Base-by-base conservation (phyloP, 1,140 invertebrate genomes). In the Panulirus ornatus region DNA sequence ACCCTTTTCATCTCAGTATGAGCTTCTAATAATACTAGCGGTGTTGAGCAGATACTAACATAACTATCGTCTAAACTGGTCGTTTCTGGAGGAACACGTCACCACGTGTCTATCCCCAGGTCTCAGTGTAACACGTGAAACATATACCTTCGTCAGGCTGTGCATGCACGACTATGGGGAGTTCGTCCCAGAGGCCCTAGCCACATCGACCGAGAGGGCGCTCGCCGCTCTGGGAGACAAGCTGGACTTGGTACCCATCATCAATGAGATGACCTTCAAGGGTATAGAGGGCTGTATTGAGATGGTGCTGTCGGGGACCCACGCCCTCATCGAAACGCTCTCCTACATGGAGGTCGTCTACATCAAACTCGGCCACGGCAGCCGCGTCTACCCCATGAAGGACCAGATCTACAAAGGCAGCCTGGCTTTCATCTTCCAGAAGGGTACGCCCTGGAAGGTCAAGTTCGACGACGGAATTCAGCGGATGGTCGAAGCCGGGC, bases 101-200 rank as follows among this genome's bases (percentile, higher is more conserved):
- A n/a, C n/a, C n/a, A n/a, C n/a, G n/a, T n/a, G n/a, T n/a, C n/a
- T n/a, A n/a, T n/a, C n/a, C n/a, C n/a, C n/a, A n/a, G n/a, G n/a
- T n/a, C n/a, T n/a, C n/a, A n/a, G n/a, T n/a, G n/a, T n/a, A n/a
- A n/a, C n/a, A n/a, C n/a, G n/a, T n/a, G n/a, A n/a, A n/a, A n/a
- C n/a, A n/a, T n/a, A n/a, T n/a, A n/a, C n/a, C n/a, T n/a, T n/a
- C n/a, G 27, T 8, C 63, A 84, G 82, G 42, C 0, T 84, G 66
- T 84, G 82, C 34, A 84, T 84, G 82, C 38, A 71, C 63, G 82
- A 84, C 42, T 84, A 84, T 22, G 82, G 82, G 8, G 82, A 84
- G 36, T 84, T 84, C 63, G 82, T 84, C 19, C 82, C 82, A 2
- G 82, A 70, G 54, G 82, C 82, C 63, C 30, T 84, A 42, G 58